Evolutionary conservation across 35 echinoderm and acorn worm genomes (phyloP).

Genomic region (Diadema setosum): DNA sequence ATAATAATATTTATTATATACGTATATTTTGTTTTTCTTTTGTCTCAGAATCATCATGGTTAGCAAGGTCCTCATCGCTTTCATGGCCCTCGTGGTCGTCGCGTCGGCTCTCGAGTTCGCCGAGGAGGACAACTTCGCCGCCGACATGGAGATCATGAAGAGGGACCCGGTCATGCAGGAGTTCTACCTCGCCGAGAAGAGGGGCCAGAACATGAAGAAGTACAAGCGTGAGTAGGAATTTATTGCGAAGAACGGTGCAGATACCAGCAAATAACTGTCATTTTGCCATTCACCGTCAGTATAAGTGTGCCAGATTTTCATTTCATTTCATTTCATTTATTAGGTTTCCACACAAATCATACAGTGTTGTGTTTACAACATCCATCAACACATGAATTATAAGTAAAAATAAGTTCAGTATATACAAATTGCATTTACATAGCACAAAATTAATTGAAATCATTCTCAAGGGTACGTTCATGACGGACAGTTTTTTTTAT

Average conservation of each 20-base stretch:
- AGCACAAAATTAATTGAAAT: too few relatives aligned
- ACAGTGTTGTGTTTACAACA: too few relatives aligned
- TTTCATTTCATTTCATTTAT: background rate
- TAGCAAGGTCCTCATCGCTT: background rate
- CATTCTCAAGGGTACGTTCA: too few relatives aligned
- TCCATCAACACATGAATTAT: too few relatives aligned
- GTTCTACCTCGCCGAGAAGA: background rate
- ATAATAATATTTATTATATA: background rate
- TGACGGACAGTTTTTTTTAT: too few relatives aligned
- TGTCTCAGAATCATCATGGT: background rate
- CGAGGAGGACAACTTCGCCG: background rate
- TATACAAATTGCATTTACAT: too few relatives aligned
- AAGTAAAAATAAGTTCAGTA: too few relatives aligned
- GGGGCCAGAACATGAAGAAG: background rate
- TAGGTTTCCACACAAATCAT: background rate
- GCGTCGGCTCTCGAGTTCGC: background rate
- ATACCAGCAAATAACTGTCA: background rate
- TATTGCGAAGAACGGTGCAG: too few relatives aligned
- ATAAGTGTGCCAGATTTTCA: background rate
- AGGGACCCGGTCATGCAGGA: constrained; percentile 4
- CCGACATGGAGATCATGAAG: background rate
- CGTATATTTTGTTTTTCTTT: background rate
- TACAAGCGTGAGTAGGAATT: constrained; percentile 3
- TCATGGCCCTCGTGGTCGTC: constrained; percentile 8
- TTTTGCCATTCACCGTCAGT: background rate